Evolutionary conservation across 2,113 vertebrate species (phyloP).

Genomic region (Lepisosteus osseus): DNA sequence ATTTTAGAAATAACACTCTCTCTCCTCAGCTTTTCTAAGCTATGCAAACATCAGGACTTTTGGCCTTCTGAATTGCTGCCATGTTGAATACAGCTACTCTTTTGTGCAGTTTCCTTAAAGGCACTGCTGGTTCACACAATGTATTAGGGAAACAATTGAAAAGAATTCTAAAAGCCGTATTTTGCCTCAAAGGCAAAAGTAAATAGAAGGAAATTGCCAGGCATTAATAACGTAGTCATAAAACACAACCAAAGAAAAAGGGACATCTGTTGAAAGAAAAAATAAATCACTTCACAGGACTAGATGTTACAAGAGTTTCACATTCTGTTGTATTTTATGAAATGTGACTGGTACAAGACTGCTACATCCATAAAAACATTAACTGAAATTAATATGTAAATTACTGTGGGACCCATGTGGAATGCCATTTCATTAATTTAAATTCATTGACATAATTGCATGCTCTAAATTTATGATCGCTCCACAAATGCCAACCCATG

Average conservation of each 20-base stretch:
- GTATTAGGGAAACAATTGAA: no score
- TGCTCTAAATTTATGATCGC: conserved; percentile 72
- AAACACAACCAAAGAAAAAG: conserved; percentile 48
- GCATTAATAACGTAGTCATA: conserved; percentile 43
- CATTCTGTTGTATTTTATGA: conserved; percentile 55
- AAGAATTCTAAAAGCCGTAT: conserved; percentile 37
- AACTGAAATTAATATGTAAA: conserved; percentile 79
- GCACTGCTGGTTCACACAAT: conserved; percentile 1
- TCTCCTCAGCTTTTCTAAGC: background rate
- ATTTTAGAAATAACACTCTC: background rate
- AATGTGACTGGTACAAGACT: conserved; percentile 66
- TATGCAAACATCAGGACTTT: background rate
- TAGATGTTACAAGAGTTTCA: conserved; percentile 53
- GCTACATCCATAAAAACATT: conserved; percentile 64
- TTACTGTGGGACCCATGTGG: conserved; percentile 52
- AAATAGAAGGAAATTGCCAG: background rate
- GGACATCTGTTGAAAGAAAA: conserved; percentile 44
- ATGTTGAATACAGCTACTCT: background rate
- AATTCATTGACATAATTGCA: conserved; percentile 68
- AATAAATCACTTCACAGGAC: conserved; percentile 55
- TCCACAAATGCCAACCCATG: conserved; percentile 51
- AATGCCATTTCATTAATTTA: conserved; percentile 73
- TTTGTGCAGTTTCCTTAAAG: background rate
- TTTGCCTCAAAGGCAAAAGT: conserved; percentile 39
- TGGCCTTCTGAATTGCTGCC: background rate